These are phyloP conservation scores for Sinocyclocheilus rhinocerous DNA, from an alignment of 2,113 vertebrate genomes.

Conservation along the genomic window DNA sequence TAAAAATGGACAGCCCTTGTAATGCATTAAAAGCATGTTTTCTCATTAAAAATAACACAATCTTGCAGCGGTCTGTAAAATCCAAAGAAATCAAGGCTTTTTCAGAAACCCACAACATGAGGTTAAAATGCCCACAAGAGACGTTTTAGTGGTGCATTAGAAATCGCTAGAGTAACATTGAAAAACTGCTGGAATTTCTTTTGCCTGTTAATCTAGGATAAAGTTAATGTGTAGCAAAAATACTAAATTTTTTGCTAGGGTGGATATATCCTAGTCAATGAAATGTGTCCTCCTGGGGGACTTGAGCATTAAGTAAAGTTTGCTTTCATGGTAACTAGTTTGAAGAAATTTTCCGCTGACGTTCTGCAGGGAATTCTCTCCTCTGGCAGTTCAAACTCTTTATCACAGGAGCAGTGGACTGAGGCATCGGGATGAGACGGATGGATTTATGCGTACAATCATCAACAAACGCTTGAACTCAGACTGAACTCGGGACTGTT, in stretches of 20 bases:
- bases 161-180: not conserved
- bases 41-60: not conserved
- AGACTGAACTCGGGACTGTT: conserved; percentile 15
- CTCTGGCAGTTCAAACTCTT: not conserved
- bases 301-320: not conserved
- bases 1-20: not conserved
- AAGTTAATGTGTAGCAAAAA: not conserved
- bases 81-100: not conserved
- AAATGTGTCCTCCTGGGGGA: not conserved
- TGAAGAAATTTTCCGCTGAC: not conserved
- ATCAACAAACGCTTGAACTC: conserved; percentile 1
- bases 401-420: not conserved
- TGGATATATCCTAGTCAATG: not conserved
- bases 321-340: not conserved
- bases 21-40: not conserved
- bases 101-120: not conserved
- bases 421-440: not conserved
- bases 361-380: not conserved
- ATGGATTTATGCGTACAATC: conserved; percentile 19
- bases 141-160: not conserved
- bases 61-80: not conserved
- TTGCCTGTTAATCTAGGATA: not conserved
- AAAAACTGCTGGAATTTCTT: not conserved
- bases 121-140: not conserved
- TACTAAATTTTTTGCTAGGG: too few relatives aligned